These are phyloP conservation scores for Gymnobelideus leadbeateri DNA, from an alignment of 2,113 vertebrate genomes.

Conservation along the genomic window DNA sequence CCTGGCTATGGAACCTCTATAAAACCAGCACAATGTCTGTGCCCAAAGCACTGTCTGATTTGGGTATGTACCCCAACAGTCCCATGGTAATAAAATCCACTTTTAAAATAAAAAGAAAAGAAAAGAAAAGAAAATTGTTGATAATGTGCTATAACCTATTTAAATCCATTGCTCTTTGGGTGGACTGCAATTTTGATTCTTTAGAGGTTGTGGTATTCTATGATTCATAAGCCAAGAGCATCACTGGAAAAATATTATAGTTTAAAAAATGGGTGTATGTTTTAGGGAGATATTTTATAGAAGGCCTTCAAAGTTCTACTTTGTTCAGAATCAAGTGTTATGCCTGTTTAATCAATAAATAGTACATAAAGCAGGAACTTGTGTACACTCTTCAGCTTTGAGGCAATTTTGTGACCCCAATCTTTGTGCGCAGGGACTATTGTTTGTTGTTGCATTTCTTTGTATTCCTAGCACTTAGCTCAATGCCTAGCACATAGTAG, in stretches of 20 bases:
- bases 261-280: not conserved
- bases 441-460: not conserved
- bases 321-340: not conserved
- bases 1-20: too few species aligned
- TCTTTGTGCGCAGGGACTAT: too few species aligned
- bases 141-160: not conserved
- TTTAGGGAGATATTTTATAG: not conserved
- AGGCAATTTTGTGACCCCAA: not conserved
- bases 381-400: not conserved
- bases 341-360: not conserved
- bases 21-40: too few species aligned
- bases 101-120: too few species aligned
- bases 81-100: too few species aligned
- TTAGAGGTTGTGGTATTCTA: not conserved
- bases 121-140: not conserved
- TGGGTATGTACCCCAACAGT: too few species aligned
- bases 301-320: not conserved
- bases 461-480: not conserved
- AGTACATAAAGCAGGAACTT: not conserved
- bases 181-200: not conserved
- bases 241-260: not conserved
- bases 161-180: not conserved
- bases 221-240: not conserved
- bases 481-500: not conserved
- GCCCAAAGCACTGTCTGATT: too few species aligned